phyloP scores from a whole-genome alignment of 2,113 vertebrate species.

The Rhabdornis inornatus region DNA sequence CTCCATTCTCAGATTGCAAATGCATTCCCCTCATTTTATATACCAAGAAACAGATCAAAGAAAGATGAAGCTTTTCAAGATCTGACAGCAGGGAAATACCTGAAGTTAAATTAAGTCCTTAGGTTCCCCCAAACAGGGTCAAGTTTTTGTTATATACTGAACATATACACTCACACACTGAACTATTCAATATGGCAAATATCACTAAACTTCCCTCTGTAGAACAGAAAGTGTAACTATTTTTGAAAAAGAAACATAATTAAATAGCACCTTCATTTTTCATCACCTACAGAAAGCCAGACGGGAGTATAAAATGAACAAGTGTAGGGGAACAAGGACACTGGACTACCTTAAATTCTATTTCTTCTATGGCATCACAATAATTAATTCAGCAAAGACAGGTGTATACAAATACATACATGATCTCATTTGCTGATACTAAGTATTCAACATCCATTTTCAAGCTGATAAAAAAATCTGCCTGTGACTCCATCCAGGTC shows the following conservation, averaged over 20 bases:
- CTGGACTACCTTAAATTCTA: neutral
- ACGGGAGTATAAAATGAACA: neutral
- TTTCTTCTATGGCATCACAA: neutral
- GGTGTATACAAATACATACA: neutral
- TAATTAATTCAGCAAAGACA: neutral
- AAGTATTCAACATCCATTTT: neutral
- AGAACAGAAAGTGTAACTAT: neutral
- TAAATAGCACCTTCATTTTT: neutral
- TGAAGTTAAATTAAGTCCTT: neutral
- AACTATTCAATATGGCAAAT: neutral
- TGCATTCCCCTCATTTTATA: neutral
- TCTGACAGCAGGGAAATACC: neutral
- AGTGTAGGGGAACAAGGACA: neutral
- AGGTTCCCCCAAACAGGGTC: neutral
- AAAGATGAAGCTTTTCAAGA: neutral
- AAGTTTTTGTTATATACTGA: neutral
- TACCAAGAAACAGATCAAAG: neutral
- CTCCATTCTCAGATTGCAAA: neutral
- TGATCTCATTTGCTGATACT: neutral
- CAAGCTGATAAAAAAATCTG: neutral
- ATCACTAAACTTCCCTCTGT: neutral
- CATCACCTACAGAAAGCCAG: neutral
- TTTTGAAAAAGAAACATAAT: neutral
- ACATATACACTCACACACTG: neutral
- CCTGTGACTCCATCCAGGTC: neutral